Conservation (phyloP, 2,888 invertebrate genomes). For the Stenodema calcarata region DNA sequence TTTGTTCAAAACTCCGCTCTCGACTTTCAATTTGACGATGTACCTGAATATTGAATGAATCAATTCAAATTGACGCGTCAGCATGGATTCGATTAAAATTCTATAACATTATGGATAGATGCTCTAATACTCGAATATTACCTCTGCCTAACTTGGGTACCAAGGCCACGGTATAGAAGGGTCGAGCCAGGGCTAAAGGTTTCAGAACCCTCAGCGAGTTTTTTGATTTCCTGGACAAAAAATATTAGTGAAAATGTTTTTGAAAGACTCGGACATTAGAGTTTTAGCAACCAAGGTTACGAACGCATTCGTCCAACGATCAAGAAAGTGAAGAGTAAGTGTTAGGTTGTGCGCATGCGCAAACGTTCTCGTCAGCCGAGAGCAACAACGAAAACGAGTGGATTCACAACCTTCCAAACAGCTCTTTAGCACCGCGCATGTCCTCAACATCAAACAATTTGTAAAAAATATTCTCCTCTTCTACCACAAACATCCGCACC, state of each 20-base stretch:
- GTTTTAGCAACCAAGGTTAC: too few species aligned
- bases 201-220: slow-evolving; percentile 78
- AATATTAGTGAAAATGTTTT: slow-evolving; percentile 53
- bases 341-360: too few species aligned
- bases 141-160: slow-evolving; percentile 72
- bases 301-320: too few species aligned
- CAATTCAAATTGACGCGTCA: not conserved
- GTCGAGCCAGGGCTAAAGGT: slow-evolving; percentile 76
- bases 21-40: slow-evolving; percentile 70
- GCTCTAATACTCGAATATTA: slow-evolving; percentile 57
- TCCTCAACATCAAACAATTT: not conserved
- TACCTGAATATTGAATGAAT: slow-evolving; percentile 54
- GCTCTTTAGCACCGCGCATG: not conserved
- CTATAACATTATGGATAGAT: too few species aligned
- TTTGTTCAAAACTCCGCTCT: slow-evolving; percentile 72
- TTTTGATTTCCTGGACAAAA: slow-evolving; percentile 75
- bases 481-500: not conserved
- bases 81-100: not conserved
- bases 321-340: too few species aligned
- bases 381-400: too few species aligned
- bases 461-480: not conserved
- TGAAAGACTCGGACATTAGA: too few species aligned
- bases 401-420: not conserved
- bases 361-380: too few species aligned
- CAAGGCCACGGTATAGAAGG: slow-evolving; percentile 72